Conservation (phyloP, 2,797 vertebrate genomes). For the Denticeps clupeoides region DNA sequence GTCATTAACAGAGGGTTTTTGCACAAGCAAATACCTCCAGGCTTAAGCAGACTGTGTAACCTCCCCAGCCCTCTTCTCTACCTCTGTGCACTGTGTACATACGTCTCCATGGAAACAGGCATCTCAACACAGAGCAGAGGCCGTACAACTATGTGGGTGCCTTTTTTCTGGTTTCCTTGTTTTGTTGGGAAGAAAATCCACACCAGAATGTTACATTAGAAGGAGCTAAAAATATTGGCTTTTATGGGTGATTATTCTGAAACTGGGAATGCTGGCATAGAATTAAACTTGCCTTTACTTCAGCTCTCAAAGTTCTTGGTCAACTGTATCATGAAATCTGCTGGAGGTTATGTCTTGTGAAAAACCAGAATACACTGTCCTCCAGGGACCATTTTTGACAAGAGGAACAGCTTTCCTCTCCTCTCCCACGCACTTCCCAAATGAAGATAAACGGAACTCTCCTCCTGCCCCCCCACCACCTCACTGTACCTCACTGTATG, state of each 20-base stretch:
- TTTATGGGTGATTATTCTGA: background rate
- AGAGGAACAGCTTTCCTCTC: constrained; percentile 54
- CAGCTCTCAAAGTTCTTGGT: no score
- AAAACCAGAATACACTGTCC: constrained; percentile 60
- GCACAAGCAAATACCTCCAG: constrained; percentile 57
- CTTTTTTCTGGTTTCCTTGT: background rate
- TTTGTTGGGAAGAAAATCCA: background rate
- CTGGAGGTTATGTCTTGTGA: no score
- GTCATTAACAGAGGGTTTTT: constrained; percentile 59
- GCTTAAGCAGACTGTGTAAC: constrained; percentile 61
- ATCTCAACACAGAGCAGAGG: constrained; percentile 51
- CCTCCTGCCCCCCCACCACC: constrained; percentile 48
- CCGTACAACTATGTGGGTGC: background rate
- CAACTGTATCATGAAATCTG: no score
- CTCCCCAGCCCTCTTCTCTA: constrained; percentile 52
- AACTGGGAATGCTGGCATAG: no score
- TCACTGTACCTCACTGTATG: constrained; percentile 56
- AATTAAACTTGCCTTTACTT: no score
- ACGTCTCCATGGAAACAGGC: constrained; percentile 64
- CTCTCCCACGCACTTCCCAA: constrained; percentile 56
- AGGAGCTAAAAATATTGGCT: background rate
- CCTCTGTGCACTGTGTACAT: constrained; percentile 61
- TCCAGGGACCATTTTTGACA: constrained; percentile 65
- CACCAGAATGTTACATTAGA: constrained; percentile 3
- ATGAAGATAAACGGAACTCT: constrained; percentile 67